Evolutionary conservation across 2,888 invertebrate genomes (phyloP), one percentile per base, ranked within the genome.

Genomic region (Lomographa bimaculata): DNA sequence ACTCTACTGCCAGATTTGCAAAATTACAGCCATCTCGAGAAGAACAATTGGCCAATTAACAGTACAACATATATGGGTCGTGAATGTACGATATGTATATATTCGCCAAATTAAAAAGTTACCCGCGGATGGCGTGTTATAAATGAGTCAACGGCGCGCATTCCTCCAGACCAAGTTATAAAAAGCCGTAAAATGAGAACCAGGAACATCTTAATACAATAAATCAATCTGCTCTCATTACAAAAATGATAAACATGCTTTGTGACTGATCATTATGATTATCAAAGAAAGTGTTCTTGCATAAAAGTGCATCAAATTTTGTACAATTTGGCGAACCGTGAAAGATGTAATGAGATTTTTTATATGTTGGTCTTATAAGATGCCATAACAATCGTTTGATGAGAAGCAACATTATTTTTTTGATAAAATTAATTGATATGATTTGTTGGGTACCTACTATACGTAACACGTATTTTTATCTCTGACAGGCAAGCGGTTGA

Each of bases 251-350:
- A 43, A 36, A 43, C 8, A 14, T 8, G 18, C 14, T 3, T 14
- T 14, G 14, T 14, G 14, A 25, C n/a, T 10, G 5, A 33, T 21
- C 2, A 36, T 35, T 23, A 20, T 8, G 21, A 32, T 36, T 27
- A 19, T 12, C 23, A 27, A 26, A 6, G 14, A 3, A 11, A 42
- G 47, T 47, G 37, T 25, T 33, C 39, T 19, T 25, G 14, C 35
- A 25, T 42, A 46, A 37, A 46, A 46, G 43, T n/a, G n/a, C n/a
- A n/a, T n/a, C n/a, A n/a, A n/a, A n/a, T n/a, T n/a, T n/a, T n/a
- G n/a, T n/a, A n/a, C n/a, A 46, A 46, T 48, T 48, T 50, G 48
- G 48, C 54, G 46, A 54, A 50, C 46, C 47, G 18, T 30, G 53
- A 48, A 34, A 46, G 37, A 40, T 27, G 39, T 30, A 41, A 41